Evolutionary conservation across 2,888 invertebrate species (phyloP), one percentile per base, ranked within the genome.

Genomic region (Ceriagrion tenellum): DNA sequence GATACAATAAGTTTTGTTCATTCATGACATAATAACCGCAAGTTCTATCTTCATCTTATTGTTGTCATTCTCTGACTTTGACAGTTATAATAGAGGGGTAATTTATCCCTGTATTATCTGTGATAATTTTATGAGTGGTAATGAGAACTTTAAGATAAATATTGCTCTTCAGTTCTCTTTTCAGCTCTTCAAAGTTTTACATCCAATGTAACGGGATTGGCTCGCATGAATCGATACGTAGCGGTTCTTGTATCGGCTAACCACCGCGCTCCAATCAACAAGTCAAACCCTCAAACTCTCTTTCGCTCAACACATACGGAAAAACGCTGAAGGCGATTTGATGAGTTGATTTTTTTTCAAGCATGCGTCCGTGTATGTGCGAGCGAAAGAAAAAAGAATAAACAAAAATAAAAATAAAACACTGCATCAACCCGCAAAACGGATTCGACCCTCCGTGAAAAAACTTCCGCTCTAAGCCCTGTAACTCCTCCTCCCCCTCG

Each of bases 391-490:
- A 26, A 26, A 69, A 26, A 69, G 23, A 63, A 63, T 23, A 23
- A 63, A 30, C 0, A 35, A 35, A 81, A 35, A 35, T 30, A 81
- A 30, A 1, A 81, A 81, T 16, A 81, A 81, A 81, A n/a, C 81
- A 81, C 35, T 81, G 81, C 81, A 81, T 35, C 81, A 81, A 81
- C 81, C 81, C 81, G 81, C 81, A 81, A 47, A n/a, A 81, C 81
- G 81, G 81, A 81, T 81, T 81, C 81, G 35, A 35, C 81, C 81
- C 81, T 18, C 81, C 81, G 35, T 81, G 81, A 81, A 81, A 47
- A 59, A 81, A 81, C 81, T 81, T 81, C 81, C 81, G 81, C 81
- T 81, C 81, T 20, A 20, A 35, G 81, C 18, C n/a, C 81, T 35
- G 26, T 12, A 69, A 20, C 69, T 26, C 69, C 23, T 12, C 69